Conservation (phyloP, 2,888 invertebrate genomes). For the Axea sp. region DNA sequence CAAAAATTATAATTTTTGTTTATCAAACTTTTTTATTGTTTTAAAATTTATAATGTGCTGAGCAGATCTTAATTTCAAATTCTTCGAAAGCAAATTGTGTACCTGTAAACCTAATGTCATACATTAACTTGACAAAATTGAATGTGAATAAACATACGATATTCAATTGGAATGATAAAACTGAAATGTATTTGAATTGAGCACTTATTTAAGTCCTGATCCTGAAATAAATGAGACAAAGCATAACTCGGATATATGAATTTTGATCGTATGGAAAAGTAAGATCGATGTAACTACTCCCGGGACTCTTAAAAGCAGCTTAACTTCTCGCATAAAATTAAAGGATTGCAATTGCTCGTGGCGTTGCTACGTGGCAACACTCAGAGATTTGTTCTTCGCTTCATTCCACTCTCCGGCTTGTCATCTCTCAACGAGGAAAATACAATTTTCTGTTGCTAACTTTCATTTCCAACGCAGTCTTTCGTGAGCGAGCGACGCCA, state of each 20-base stretch:
- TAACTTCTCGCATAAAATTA: constrained; percentile 79
- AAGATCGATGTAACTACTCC: constrained; percentile 42
- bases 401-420: constrained; percentile 45
- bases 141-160: too few relatives aligned
- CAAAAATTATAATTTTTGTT: too few relatives aligned
- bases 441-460: constrained; percentile 75
- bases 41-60: too few relatives aligned
- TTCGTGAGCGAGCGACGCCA: constrained; percentile 60
- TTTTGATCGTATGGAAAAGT: constrained; percentile 34
- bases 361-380: constrained; percentile 66
- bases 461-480: constrained; percentile 68
- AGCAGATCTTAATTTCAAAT: too few relatives aligned
- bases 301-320: constrained; percentile 75
- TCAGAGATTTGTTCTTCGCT: constrained; percentile 51
- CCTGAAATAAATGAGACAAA: constrained; percentile 17
- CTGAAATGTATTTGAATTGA: too few relatives aligned
- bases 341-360: constrained; percentile 76
- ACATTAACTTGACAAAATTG: too few relatives aligned
- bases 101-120: too few relatives aligned
- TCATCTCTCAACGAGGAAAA: constrained; percentile 65
- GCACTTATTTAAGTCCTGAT: too few relatives aligned
- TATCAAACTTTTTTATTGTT: too few relatives aligned
- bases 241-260: constrained; percentile 12
- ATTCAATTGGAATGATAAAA: too few relatives aligned
- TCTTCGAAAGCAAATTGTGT: too few relatives aligned